Conservation (phyloP, 2,797 vertebrate species). For the Characodon lateralis region DNA sequence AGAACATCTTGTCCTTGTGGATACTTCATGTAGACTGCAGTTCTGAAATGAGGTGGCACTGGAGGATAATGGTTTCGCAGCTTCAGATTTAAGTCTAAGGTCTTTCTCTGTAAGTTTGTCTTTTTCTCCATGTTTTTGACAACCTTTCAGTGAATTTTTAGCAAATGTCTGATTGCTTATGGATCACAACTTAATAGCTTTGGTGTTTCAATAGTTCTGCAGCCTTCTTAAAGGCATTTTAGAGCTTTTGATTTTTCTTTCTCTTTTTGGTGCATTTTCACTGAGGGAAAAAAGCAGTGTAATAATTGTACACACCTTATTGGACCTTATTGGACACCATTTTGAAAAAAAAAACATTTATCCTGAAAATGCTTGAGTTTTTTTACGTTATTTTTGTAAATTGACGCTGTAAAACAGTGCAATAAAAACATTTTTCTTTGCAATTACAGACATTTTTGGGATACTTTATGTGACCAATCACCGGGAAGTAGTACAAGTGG, state of each 20-base stretch:
- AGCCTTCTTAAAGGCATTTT: neutral
- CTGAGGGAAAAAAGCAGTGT: too few species aligned
- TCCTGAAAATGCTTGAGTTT: neutral
- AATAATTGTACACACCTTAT: neutral
- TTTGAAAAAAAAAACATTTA: neutral
- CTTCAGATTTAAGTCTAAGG: too few species aligned
- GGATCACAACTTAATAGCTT: neutral
- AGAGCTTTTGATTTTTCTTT: neutral
- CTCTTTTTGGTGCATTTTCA: too few species aligned
- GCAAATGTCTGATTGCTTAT: neutral
- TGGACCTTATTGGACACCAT: neutral
- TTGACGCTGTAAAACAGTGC: neutral
- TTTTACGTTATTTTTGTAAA: neutral
- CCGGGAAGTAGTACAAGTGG: neutral
- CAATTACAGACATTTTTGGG: neutral
- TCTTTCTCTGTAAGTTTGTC: too few species aligned
- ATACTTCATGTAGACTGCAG: neutral
- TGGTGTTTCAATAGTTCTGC: neutral
- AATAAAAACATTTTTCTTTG: neutral
- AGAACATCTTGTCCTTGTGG: neutral
- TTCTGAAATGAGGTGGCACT: neutral
- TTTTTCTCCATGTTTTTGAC: neutral
- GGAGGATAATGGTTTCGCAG: too few species aligned
- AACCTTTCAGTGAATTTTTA: neutral
- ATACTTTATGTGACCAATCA: neutral